Evolutionary conservation across 2,888 invertebrate species (phyloP).

Genomic region (Tenthredo distinguenda): DNA sequence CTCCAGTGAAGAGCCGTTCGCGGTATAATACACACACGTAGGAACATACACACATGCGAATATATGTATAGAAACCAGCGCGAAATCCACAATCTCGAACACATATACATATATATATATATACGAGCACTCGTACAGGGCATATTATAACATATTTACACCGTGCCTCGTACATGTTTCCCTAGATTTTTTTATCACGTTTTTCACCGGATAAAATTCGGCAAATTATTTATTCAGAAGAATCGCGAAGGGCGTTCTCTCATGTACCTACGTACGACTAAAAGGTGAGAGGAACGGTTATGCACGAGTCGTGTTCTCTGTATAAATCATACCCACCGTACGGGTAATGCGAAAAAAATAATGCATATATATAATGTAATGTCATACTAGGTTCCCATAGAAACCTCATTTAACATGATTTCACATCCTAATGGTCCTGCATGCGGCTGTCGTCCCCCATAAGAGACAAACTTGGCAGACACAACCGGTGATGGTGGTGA

Average conservation of each 20-base stretch:
- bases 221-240: not conserved
- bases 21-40: not conserved
- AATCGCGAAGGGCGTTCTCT: not conserved
- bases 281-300: not conserved
- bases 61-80: not conserved
- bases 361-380: not conserved
- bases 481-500: slow-evolving; percentile 43
- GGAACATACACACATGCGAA: not conserved
- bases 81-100: not conserved
- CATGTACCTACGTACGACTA: not conserved
- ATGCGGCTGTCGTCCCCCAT: slow-evolving; percentile 4
- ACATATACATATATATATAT: not conserved
- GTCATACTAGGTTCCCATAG: slow-evolving; percentile 32
- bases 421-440: slow-evolving; percentile 31
- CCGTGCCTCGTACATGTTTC: not conserved
- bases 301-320: not conserved
- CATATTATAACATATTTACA: slow-evolving; percentile 17
- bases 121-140: not conserved
- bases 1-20: slow-evolving; percentile 10
- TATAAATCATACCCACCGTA: not conserved
- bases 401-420: slow-evolving; percentile 29
- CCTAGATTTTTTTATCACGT: not conserved
- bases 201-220: not conserved
- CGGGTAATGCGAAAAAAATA: slow-evolving; percentile 8
- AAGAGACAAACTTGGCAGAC: slow-evolving; percentile 44